These are phyloP conservation scores for Drosophila atripex DNA, from an alignment of 2,888 invertebrate species.

Conservation along the genomic window DNA sequence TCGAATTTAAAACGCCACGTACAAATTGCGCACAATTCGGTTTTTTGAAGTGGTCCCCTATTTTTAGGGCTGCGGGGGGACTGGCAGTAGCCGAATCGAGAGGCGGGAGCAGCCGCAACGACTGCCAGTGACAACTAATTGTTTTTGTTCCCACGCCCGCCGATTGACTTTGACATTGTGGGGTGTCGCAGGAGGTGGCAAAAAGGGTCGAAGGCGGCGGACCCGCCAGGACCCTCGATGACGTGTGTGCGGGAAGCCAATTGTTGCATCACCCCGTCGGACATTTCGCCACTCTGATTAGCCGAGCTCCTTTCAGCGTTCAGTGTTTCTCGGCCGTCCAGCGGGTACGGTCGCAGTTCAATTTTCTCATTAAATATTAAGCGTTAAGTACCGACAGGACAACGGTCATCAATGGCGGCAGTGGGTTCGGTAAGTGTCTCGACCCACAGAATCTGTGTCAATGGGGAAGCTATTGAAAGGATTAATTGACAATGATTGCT, in stretches of 20 bases:
- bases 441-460: constrained; percentile 3
- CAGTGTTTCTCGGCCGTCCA: constrained; percentile 56
- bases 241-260: constrained; percentile 49
- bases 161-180: constrained; percentile 17
- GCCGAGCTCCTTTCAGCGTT: constrained; percentile 25
- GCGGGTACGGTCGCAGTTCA: constrained; percentile 54
- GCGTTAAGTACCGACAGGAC: neutral
- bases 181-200: neutral
- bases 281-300: constrained; percentile 17
- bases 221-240: constrained; percentile 31
- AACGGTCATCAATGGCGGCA: constrained; percentile 10
- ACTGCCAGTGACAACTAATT: constrained; percentile 37
- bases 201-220: constrained; percentile 2
- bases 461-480: neutral
- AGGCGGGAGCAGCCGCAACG: neutral
- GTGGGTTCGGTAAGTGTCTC: constrained; percentile 40
- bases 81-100: neutral
- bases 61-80: neutral
- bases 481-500: constrained; percentile 1
- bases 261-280: constrained; percentile 63
- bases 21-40: constrained; percentile 26
- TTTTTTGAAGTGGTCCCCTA: constrained; percentile 13
- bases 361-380: constrained; percentile 7
- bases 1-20: constrained; percentile 29
- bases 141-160: constrained; percentile 40